Percentiles rank a stretch among this genome's conserved stretches.
These are phyloP conservation scores for Lypha dubia DNA, from an alignment of 2,888 invertebrate species.

Conservation along the genomic window DNA sequence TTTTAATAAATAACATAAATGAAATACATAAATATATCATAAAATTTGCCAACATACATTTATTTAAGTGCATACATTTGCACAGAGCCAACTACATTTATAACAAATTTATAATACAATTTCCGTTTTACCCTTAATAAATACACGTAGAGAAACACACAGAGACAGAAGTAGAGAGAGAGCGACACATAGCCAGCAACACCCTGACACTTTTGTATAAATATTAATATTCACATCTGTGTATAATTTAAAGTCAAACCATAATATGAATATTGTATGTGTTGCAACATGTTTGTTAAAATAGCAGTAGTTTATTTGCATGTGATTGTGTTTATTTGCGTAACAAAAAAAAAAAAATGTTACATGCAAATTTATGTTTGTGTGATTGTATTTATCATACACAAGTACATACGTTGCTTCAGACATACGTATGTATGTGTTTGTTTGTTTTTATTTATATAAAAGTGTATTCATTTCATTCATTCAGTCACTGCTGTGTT, in stretches of 20 bases:
- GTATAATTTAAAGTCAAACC: conserved; percentile 67
- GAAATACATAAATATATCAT: neutral
- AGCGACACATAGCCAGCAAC: neutral
- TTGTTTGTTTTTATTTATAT: conserved; percentile 38
- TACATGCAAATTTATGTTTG: conserved; percentile 22
- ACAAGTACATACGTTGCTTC: neutral
- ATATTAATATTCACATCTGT: conserved; percentile 51
- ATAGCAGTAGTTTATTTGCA: conserved; percentile 16
- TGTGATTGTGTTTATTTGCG: conserved; percentile 6
- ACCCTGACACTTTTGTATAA: conserved; percentile 19
- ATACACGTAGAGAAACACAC: conserved; percentile 15
- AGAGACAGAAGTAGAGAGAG: too few species aligned
- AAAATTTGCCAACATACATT: neutral
- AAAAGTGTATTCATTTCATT: conserved; percentile 35
- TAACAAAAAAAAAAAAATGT: conserved; percentile 42
- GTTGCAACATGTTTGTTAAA: conserved; percentile 27
- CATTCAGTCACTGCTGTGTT: conserved; percentile 40
- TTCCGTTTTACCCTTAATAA: conserved; percentile 45
- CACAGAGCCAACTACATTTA: neutral
- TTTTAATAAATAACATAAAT: neutral
- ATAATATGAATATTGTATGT: conserved; percentile 62
- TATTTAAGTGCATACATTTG: neutral
- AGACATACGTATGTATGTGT: neutral
- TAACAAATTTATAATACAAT: conserved; percentile 52
- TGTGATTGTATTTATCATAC: conserved; percentile 11